These are phyloP conservation scores for Diachasmimorpha longicaudata DNA, from an alignment of 1,140 invertebrate species.

Conservation along the genomic window DNA sequence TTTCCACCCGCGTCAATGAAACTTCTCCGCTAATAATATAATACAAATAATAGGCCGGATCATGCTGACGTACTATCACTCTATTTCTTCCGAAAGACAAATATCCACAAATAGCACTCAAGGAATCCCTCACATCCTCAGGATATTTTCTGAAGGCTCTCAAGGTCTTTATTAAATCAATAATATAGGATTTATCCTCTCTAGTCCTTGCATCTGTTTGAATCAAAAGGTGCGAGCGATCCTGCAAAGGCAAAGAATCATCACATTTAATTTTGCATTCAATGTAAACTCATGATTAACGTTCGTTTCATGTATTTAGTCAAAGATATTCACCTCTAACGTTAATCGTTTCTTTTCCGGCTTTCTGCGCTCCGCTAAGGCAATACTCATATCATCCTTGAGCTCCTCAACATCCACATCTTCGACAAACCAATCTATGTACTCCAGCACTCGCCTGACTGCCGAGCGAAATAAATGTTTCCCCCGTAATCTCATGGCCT, in stretches of 20 bases:
- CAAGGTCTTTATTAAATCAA: slow-evolving; percentile 37
- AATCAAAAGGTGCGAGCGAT: slow-evolving; percentile 44
- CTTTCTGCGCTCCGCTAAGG: slow-evolving; percentile 55
- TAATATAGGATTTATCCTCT: slow-evolving; percentile 33
- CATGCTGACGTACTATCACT: slow-evolving; percentile 65
- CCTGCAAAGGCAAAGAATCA: slow-evolving; percentile 36
- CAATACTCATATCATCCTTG: slow-evolving; percentile 62
- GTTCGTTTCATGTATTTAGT: too few relatives aligned
- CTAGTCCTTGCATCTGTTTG: slow-evolving; percentile 28
- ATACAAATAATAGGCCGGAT: slow-evolving; percentile 65
- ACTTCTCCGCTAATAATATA: slow-evolving; percentile 68
- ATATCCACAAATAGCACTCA: slow-evolving; percentile 65
- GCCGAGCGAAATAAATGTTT: slow-evolving; percentile 65
- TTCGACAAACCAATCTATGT: slow-evolving; percentile 65
- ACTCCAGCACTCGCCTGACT: slow-evolving; percentile 63
- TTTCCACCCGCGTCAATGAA: slow-evolving; percentile 58
- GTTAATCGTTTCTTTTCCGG: slow-evolving; percentile 62
- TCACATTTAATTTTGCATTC: too few relatives aligned
- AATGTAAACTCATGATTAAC: too few relatives aligned
- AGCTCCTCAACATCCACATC: slow-evolving; percentile 55
- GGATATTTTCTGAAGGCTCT: slow-evolving; percentile 43
- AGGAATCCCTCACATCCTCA: slow-evolving; percentile 61
- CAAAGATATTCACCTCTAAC: slow-evolving; percentile 53
- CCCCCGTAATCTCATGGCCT: slow-evolving; percentile 50
- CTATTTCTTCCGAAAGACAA: slow-evolving; percentile 64